These are phyloP conservation scores for Phalacrocorax brasilianus DNA, from an alignment of 2,113 vertebrate genomes.

Conservation along the genomic window DNA sequence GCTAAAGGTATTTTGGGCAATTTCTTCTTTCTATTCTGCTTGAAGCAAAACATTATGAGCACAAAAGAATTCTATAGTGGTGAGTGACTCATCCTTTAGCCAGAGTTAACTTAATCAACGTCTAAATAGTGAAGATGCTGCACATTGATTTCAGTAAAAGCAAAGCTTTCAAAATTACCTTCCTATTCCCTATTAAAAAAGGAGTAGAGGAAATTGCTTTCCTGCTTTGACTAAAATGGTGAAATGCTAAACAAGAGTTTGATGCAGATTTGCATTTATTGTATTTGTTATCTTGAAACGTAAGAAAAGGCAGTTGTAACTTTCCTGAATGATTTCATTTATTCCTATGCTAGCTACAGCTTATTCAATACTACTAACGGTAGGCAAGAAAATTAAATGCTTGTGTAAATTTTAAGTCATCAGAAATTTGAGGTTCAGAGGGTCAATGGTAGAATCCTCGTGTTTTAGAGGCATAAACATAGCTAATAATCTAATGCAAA, in stretches of 20 bases:
- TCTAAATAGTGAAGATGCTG: constrained; percentile 39
- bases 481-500: neutral
- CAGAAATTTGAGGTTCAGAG: neutral
- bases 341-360: neutral
- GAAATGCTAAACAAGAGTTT: neutral
- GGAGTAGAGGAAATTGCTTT: constrained; percentile 30
- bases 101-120: constrained; percentile 38
- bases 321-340: neutral
- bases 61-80: neutral
- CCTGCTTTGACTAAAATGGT: constrained; percentile 10
- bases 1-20: neutral
- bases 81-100: constrained; percentile 39
- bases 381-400: neutral
- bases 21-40: constrained; percentile 26
- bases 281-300: neutral
- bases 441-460: neutral
- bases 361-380: neutral
- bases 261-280: neutral
- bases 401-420: neutral
- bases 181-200: neutral
- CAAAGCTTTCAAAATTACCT: constrained; percentile 45
- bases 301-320: neutral
- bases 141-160: constrained; percentile 37
- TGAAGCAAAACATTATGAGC: constrained; percentile 15
- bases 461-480: neutral